Percentiles rank a stretch among this genome's conserved stretches.
Conservation (phyloP, 1,140 invertebrate genomes). For the Anoplolepis gracilipes region DNA sequence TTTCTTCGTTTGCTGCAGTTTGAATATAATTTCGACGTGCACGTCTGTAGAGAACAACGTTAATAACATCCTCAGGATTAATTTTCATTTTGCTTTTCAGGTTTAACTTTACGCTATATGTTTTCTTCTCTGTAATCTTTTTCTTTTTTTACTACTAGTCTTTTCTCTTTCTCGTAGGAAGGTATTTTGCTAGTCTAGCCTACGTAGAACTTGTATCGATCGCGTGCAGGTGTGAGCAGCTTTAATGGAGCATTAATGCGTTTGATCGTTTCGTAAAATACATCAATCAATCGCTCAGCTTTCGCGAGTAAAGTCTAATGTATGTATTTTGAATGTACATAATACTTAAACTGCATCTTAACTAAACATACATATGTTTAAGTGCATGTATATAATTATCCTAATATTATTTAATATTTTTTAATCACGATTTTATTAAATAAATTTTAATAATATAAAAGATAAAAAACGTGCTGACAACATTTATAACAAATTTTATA, state of each 20-base stretch:
- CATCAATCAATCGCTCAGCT: conserved; percentile 34
- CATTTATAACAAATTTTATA: conserved; percentile 3
- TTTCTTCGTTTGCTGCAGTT: conserved; percentile 7
- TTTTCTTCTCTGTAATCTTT: conserved; percentile 27
- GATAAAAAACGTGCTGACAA: background rate
- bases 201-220: conserved; percentile 18
- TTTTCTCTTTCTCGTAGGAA: background rate
- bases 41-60: conserved; percentile 38
- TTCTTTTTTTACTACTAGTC: background rate
- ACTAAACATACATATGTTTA: too few species aligned
- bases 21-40: conserved; percentile 43
- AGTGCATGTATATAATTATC: background rate
- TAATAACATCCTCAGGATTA: conserved; percentile 44
- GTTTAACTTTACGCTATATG: conserved; percentile 59
- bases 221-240: conserved; percentile 29
- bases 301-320: background rate
- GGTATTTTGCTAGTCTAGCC: conserved; percentile 2
- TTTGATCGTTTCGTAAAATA: conserved; percentile 40
- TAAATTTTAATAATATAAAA: too few species aligned
- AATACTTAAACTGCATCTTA: background rate
- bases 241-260: conserved; percentile 38
- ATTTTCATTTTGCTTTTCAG: conserved; percentile 44
- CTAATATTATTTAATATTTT: background rate
- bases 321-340: background rate
- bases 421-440: too few species aligned